Conservation (phyloP, 2,113 vertebrate genomes). For the Thamnophis sirtalis region DNA sequence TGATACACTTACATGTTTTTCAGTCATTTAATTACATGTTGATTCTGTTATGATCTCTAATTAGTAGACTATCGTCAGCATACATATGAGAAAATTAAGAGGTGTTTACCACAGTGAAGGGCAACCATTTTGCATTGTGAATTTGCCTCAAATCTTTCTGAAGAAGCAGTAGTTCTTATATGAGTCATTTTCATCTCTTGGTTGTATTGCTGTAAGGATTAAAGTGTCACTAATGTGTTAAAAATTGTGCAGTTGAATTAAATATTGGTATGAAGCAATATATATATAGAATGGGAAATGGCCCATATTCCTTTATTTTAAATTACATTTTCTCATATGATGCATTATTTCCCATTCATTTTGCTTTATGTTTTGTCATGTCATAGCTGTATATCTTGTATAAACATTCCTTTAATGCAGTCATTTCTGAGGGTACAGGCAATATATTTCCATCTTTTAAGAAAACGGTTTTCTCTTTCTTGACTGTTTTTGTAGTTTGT, state of each 20-base stretch:
- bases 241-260: neutral
- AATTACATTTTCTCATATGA: neutral
- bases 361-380: slow-evolving; percentile 41
- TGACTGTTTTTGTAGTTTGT: slow-evolving; percentile 55
- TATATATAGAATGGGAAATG: neutral
- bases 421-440: slow-evolving; percentile 56
- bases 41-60: neutral
- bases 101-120: slow-evolving; percentile 39
- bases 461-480: slow-evolving; percentile 55
- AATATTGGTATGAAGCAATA: neutral
- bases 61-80: neutral
- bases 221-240: neutral
- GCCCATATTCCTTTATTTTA: neutral
- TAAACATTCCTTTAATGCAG: slow-evolving; percentile 38
- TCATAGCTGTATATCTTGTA: slow-evolving; percentile 18
- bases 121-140: neutral
- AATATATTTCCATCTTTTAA: slow-evolving; percentile 64
- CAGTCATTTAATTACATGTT: neutral
- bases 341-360: slow-evolving; percentile 31
- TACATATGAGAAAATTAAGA: slow-evolving; percentile 13
- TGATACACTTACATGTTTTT: neutral
- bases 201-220: neutral
- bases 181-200: neutral
- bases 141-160: neutral
- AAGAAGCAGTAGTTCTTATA: neutral